These are phyloP conservation scores for Nilaparvata lugens DNA, from an alignment of 1,140 invertebrate genomes.

Conservation along the genomic window DNA sequence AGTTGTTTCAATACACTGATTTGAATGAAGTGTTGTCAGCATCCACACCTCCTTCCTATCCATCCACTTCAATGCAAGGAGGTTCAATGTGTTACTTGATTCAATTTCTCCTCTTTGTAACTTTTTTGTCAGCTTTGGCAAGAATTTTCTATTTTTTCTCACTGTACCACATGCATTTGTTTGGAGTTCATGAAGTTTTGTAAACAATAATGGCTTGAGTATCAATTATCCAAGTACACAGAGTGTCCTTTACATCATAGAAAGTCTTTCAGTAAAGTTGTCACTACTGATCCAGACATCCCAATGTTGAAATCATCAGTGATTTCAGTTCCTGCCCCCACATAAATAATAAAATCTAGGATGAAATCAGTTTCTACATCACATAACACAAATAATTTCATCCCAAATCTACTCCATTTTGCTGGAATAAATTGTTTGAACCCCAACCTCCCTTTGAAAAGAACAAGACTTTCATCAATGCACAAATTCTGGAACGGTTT, in stretches of 20 bases:
- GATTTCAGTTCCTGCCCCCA: slow-evolving; percentile 9
- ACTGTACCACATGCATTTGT: slow-evolving; percentile 30
- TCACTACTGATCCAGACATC: slow-evolving; percentile 27
- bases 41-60: slow-evolving; percentile 29
- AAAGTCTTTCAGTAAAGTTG: slow-evolving; percentile 26
- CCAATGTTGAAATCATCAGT: slow-evolving; percentile 13
- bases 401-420: slow-evolving; percentile 20
- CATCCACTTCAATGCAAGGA: slow-evolving; percentile 30
- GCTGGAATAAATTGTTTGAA: slow-evolving; percentile 26
- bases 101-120: slow-evolving; percentile 22
- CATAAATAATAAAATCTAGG: slow-evolving; percentile 19
- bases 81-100: slow-evolving; percentile 6
- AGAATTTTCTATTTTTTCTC: slow-evolving; percentile 23
- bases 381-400: slow-evolving; percentile 17
- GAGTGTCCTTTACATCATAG: slow-evolving; percentile 24
- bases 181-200: slow-evolving; percentile 20
- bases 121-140: slow-evolving; percentile 27
- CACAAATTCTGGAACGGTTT: neutral
- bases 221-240: slow-evolving; percentile 29
- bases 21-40: slow-evolving; percentile 27
- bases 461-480: neutral
- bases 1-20: slow-evolving; percentile 18
- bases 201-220: slow-evolving; percentile 25
- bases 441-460: slow-evolving; percentile 25
- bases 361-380: slow-evolving; percentile 17